phyloP scores from a whole-genome alignment of 2,113 vertebrate species.

The Onychorhynchus coronatus region DNA sequence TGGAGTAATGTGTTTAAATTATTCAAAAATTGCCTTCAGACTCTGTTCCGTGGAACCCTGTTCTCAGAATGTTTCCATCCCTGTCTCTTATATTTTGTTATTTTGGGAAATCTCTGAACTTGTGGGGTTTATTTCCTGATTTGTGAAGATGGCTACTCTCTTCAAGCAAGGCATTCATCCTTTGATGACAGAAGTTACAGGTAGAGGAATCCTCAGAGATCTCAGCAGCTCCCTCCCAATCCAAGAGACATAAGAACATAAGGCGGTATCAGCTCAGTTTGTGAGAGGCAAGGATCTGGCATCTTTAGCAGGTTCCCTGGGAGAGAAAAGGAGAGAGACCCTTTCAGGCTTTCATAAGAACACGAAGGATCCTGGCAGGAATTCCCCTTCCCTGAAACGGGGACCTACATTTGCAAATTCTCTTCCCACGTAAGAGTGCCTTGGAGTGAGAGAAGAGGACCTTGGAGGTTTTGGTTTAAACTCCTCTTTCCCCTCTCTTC shows the following conservation, averaged over 20 bases:
- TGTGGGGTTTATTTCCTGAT: not conserved
- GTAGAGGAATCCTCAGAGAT: not conserved
- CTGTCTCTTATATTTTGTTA: not conserved
- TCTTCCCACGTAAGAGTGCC: not conserved
- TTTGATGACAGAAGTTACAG: not conserved
- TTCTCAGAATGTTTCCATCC: not conserved
- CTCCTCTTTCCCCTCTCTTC: not conserved
- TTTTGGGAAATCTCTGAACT: not conserved
- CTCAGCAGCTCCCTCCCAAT: not conserved
- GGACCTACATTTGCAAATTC: not conserved
- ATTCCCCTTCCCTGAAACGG: not conserved
- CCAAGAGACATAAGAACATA: not conserved
- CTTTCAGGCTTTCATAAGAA: not conserved
- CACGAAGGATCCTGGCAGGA: not conserved
- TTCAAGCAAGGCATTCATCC: not conserved
- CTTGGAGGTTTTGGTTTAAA: not conserved
- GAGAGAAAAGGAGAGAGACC: not conserved
- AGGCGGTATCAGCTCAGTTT: not conserved
- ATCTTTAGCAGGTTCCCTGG: not conserved
- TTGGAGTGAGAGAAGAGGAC: not conserved
- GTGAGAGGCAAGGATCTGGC: not conserved
- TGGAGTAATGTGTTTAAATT: not conserved
- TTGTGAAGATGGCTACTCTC: not conserved
- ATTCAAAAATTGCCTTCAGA: slow-evolving; percentile 21
- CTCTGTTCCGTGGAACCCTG: not conserved